Evolutionary conservation across 2,797 vertebrate species (phyloP).

Genomic region (Leptatherina wallacei): DNA sequence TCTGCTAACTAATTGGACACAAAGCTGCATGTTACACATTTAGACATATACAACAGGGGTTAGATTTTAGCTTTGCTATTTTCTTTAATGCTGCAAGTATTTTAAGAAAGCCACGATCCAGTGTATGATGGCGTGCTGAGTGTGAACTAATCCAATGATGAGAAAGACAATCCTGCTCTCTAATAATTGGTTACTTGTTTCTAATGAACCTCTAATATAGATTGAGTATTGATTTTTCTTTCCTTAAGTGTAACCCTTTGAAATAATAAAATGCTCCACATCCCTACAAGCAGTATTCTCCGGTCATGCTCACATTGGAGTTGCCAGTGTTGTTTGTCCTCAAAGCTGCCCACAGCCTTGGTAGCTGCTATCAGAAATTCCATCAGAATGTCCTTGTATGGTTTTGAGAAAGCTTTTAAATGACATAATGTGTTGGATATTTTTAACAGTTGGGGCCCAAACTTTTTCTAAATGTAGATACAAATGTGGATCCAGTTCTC

Average conservation of each 20-base stretch:
- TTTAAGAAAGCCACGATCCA: neutral
- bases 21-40: neutral
- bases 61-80: neutral
- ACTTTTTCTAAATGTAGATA: conserved; percentile 39
- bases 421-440: conserved; percentile 48
- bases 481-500: conserved; percentile 39
- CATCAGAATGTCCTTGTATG: conserved; percentile 58
- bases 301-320: neutral
- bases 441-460: conserved; percentile 27
- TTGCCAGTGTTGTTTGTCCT: neutral
- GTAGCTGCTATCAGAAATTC: neutral
- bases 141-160: neutral
- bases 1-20: neutral
- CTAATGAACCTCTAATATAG: neutral
- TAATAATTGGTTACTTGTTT: neutral
- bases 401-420: conserved; percentile 23
- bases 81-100: neutral
- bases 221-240: neutral
- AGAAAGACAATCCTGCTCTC: neutral
- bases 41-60: neutral
- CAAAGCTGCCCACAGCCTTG: neutral
- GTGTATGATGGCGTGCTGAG: neutral
- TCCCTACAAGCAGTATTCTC: neutral
- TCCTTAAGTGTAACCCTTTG: neutral
- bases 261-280: neutral